These are phyloP conservation scores for Scleropages formosus DNA, from an alignment of 2,797 vertebrate species.

Conservation along the genomic window DNA sequence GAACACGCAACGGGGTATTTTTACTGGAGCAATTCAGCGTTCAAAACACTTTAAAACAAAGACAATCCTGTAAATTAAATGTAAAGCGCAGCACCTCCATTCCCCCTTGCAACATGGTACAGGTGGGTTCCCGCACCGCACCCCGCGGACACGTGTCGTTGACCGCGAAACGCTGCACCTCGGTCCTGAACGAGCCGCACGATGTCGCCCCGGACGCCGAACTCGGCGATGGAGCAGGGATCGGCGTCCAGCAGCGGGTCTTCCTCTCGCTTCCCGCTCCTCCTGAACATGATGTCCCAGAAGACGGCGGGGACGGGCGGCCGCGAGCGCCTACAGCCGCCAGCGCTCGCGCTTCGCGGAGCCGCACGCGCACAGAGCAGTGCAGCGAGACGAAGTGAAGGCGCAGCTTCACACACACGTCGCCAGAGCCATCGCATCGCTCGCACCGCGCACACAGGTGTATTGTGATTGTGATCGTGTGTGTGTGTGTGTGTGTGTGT, in stretches of 20 bases:
- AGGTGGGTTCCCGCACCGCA: neutral
- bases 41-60: too few species aligned
- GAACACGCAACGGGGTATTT: too few species aligned
- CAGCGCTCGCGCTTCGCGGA: conserved; percentile 51
- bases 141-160: too few species aligned
- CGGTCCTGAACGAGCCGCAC: conserved; percentile 81
- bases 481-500: too few species aligned
- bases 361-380: conserved; percentile 4
- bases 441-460: too few species aligned
- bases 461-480: too few species aligned
- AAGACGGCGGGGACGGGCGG: conserved; percentile 71
- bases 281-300: conserved; percentile 82
- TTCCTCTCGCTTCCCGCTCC: neutral
- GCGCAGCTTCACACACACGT: neutral
- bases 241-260: conserved; percentile 41
- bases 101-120: too few species aligned
- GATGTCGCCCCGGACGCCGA: conserved; percentile 85
- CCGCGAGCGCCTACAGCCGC: conserved; percentile 62
- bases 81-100: too few species aligned
- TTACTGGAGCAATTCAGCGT: too few species aligned
- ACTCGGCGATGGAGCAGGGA: conserved; percentile 78
- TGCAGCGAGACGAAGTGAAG: neutral
- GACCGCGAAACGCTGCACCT: conserved; percentile 69
- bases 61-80: too few species aligned
- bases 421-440: too few species aligned